Conservation (phyloP, 2,113 vertebrate species). For the Gracilinanus agilis region DNA sequence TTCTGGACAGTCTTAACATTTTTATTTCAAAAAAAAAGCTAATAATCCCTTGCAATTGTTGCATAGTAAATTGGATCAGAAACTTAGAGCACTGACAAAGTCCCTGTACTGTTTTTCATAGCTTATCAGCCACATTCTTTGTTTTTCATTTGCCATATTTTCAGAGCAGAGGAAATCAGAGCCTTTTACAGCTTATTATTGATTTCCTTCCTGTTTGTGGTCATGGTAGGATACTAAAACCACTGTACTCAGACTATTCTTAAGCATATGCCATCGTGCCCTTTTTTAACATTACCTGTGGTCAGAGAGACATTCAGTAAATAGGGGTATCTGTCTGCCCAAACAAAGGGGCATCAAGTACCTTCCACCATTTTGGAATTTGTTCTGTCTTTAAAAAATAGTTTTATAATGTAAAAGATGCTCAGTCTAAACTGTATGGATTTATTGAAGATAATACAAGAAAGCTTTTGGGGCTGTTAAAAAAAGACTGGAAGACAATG, state of each 20-base stretch:
- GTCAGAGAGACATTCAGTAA: not conserved
- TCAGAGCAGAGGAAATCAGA: not conserved
- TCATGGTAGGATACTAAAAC: fast-evolving
- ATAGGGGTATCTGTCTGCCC: not conserved
- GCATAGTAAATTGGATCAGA: not conserved
- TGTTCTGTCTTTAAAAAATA: not conserved
- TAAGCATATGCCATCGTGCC: not conserved
- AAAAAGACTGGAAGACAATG: fast-evolving
- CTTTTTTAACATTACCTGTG: not conserved
- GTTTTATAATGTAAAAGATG: not conserved
- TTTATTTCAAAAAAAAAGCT: not conserved
- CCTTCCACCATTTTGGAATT: not conserved
- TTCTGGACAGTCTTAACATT: not conserved
- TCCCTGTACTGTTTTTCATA: not conserved
- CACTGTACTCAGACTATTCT: not conserved
- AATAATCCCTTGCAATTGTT: not conserved
- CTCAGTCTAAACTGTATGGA: not conserved
- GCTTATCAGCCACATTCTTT: not conserved
- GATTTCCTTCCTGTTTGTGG: not conserved
- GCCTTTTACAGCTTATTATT: not conserved
- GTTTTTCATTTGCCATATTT: not conserved
- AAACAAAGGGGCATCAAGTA: not conserved
- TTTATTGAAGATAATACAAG: not conserved
- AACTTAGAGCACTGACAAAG: not conserved
- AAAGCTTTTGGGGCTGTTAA: not conserved